Evolutionary conservation across 2,888 invertebrate genomes (phyloP).

Genomic region (Epinotia ramella): DNA sequence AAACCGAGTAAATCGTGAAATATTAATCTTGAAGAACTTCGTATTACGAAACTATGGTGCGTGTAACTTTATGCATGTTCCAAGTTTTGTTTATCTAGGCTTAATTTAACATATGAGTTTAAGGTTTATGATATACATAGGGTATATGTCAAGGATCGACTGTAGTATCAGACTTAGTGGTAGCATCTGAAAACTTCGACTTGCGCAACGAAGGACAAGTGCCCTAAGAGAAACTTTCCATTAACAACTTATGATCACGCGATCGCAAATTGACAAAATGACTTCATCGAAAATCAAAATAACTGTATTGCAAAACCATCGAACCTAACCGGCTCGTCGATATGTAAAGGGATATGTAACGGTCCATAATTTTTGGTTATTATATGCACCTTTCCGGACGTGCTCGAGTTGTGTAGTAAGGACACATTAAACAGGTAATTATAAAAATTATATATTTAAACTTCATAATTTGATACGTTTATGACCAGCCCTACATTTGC

Average conservation of each 20-base stretch:
- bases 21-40: neutral
- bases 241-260: constrained; percentile 15
- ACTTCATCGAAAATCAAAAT: constrained; percentile 36
- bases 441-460: neutral
- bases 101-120: no score
- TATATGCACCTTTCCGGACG: constrained; percentile 20
- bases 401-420: neutral
- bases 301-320: constrained; percentile 36
- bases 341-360: constrained; percentile 30
- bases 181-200: neutral
- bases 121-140: no score
- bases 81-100: no score
- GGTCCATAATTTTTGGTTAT: constrained; percentile 27
- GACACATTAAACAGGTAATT: neutral
- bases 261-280: constrained; percentile 28
- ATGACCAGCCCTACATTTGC: neutral
- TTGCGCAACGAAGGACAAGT: no score
- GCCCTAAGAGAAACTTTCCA: constrained; percentile 12
- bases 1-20: constrained; percentile 3
- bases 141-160: neutral
- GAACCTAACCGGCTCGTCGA: constrained; percentile 15
- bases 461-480: neutral
- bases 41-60: no score
- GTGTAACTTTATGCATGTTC: no score
- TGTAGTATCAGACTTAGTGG: neutral